Base-by-base conservation (phyloP, 2,888 invertebrate genomes). In the Hanleya hanleyi region DNA sequence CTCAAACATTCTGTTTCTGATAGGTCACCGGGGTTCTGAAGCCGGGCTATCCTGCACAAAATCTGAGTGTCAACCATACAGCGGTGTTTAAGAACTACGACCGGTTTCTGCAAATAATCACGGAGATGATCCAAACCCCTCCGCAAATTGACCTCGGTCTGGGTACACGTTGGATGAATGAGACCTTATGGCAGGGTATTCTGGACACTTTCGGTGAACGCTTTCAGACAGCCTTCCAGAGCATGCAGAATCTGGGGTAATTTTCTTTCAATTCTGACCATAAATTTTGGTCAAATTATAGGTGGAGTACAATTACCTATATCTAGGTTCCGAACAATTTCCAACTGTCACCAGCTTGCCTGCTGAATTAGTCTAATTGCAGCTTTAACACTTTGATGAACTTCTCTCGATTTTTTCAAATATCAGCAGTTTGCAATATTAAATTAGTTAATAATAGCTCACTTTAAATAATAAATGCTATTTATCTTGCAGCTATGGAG, bases 51-150 rank as follows among this genome's bases (percentile, higher is more conserved):
- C n/a, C n/a, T n/a, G n/a, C n/a, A n/a, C n/a, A n/a, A n/a, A n/a
- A n/a, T n/a, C n/a, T n/a, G n/a, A n/a, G 47, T 26, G 71, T 79
- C 3, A 75, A 80, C 61, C 6, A 61, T 12, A 71, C 76, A 12
- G 50, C 50, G 35, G 4, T 74, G 0, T 22, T 67, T 1, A 49
- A n/a, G 0, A 71, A 69, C n/a, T 69, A 77, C 38, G 70, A 75
- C 0, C 69, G 57, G 9, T 74, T 73, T n/a, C 61, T 37, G 26
- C 5, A 69, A 33, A 75, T 85, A 7, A 12, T 84, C 7, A 67
- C 57, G 5, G 51, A 71, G 12, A 33, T 84, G 4, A 68, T 76
- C 0, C 51, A 6, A 6, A 69, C 76, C 50, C 81, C 82, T 0
- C 82, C 84, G 18, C 5, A 1, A 18, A 35, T 35, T 18, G 26